Base-by-base conservation (phyloP, 1,140 invertebrate species). In the Drosophila orosa region DNA sequence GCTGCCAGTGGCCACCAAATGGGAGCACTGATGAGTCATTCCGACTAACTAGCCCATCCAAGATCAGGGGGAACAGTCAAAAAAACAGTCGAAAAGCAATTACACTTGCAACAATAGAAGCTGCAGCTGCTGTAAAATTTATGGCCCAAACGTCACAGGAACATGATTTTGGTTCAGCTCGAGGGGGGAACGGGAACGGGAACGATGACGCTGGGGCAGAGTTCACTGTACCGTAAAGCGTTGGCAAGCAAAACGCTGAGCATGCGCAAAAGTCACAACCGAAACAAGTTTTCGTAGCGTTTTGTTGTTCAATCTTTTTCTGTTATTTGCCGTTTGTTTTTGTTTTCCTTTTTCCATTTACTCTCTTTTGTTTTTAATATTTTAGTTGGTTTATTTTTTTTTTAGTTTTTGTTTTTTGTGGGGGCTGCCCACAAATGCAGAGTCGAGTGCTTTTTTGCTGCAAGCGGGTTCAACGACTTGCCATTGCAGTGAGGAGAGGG, bases 201-300 rank as follows among this genome's bases (percentile, higher is more conserved):
- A 19, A 15, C 9, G 47, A 12, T 35, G 55, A 40, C 31, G 63
- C 24, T n/a, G 74, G 61, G 44, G 40, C 54, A 78, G 44, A 79
- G 84, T 89, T 87, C 84, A 87, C 76, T 87, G 84, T 87, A 87
- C 84, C 84, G 84, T 87, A 89, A 89, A 87, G 84, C 72, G 52
- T 55, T 72, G 68, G 57, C 75, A 54, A 80, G 78, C 63, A 80
- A 75, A 85, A 83, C 66, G 83, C 63, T 82, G 83, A 87, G 84
- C 83, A 89, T 83, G 83, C 83, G 79, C 83, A 87, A 86, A 86
- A 77, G 74, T 75, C 81, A 86, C 72, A 83, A 42, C 63, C 76
- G 81, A 86, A 86, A 86, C 83, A 74, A 83, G 79, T 83, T 86
- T 72, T 78, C 56, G 74, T 66, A 77, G 73, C 65, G 50, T 71